phyloP scores from a whole-genome alignment of 2,888 invertebrate species.

The Drosophila maculinotata region DNA sequence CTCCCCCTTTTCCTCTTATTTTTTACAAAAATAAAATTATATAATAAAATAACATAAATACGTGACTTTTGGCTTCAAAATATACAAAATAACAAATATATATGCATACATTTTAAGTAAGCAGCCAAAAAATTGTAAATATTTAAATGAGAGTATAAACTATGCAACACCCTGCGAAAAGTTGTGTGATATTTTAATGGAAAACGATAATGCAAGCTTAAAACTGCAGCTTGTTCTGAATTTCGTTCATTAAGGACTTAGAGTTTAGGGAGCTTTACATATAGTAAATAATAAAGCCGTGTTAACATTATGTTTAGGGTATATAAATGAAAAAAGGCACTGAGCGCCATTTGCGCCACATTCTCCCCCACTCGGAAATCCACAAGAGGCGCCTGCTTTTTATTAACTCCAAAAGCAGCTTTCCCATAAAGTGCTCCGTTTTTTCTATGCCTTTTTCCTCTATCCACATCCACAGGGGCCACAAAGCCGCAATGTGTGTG shows the following conservation, averaged over 20 bases:
- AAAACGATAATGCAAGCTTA: too few relatives aligned
- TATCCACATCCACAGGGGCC: constrained; percentile 1
- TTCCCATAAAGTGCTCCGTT: constrained; percentile 29
- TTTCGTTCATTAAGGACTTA: too few relatives aligned
- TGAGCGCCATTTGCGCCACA: constrained; percentile 32
- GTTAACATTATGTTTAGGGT: constrained; percentile 1
- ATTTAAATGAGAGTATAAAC: neutral
- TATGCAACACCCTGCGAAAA: neutral
- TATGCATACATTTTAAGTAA: constrained; percentile 18
- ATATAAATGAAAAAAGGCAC: constrained; percentile 29
- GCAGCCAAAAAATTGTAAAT: constrained; percentile 21
- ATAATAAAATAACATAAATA: constrained; percentile 43
- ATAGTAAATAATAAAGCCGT: neutral
- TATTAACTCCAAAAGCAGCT: constrained; percentile 61
- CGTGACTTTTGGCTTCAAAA: constrained; percentile 58
- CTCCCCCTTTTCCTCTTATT: constrained; percentile 33
- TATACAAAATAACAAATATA: constrained; percentile 8
- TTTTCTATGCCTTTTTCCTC: constrained; percentile 19
- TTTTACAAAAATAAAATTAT: constrained; percentile 26
- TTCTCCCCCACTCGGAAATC: constrained; percentile 19
- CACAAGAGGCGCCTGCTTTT: constrained; percentile 34
- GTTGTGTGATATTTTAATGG: neutral
- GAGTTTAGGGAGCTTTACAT: neutral
- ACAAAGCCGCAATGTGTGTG: constrained; percentile 8
- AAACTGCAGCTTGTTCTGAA: neutral